phyloP scores from a whole-genome alignment of 2,797 vertebrate species.

The Coreius guichenoti region DNA sequence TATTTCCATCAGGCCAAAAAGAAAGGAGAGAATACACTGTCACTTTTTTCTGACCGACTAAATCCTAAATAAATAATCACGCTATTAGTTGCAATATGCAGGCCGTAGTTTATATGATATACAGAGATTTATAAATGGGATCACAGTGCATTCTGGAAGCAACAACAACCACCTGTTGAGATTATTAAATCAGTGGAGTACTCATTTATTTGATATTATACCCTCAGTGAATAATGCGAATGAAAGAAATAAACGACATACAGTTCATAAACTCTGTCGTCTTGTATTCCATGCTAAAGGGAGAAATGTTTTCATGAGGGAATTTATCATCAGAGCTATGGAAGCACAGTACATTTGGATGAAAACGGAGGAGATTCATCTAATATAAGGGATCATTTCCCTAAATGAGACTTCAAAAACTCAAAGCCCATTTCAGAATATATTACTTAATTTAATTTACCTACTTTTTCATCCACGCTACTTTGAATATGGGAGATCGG shows the following conservation, averaged over 20 bases:
- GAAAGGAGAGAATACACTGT: conserved; percentile 8
- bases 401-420: conserved; percentile 30
- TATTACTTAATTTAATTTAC: conserved; percentile 19
- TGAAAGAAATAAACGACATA: conserved; percentile 48
- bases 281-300: conserved; percentile 32
- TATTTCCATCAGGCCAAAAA: conserved; percentile 34
- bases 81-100: conserved; percentile 15
- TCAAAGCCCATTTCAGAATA: conserved; percentile 27
- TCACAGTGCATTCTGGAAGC: conserved; percentile 15
- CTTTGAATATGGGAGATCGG: neutral
- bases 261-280: conserved; percentile 52
- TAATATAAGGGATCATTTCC: conserved; percentile 37
- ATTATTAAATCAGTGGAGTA: conserved; percentile 60
- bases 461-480: neutral
- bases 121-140: conserved; percentile 8
- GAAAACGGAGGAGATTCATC: conserved; percentile 35
- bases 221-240: conserved; percentile 36
- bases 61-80: conserved; percentile 37
- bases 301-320: conserved; percentile 41
- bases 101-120: conserved; percentile 29
- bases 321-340: conserved; percentile 58
- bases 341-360: conserved; percentile 59
- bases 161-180: conserved; percentile 25
- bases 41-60: neutral
- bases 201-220: conserved; percentile 53